phyloP scores from a whole-genome alignment of 2,113 vertebrate genomes.

The Poeciliopsis occidentalis region DNA sequence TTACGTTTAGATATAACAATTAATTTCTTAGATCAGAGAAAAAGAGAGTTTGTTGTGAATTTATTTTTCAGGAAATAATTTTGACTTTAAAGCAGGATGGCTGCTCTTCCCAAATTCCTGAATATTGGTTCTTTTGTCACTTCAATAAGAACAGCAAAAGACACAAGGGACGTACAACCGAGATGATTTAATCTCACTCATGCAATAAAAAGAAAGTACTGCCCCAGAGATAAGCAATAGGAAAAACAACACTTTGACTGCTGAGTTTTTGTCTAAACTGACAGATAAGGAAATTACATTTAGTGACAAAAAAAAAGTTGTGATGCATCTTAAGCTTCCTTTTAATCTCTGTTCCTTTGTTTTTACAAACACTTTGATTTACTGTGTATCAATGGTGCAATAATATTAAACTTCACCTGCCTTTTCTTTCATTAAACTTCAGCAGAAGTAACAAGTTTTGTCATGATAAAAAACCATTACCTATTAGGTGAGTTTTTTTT shows the following conservation, averaged over 20 bases:
- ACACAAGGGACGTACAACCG: neutral
- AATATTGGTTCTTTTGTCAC: constrained; percentile 2
- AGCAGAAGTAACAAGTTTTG: neutral
- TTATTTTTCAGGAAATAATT: neutral
- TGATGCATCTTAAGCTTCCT: too few relatives aligned
- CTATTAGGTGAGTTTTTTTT: too few relatives aligned
- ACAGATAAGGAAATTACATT: neutral
- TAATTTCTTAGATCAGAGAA: neutral
- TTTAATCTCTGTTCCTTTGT: too few relatives aligned
- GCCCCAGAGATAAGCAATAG: constrained; percentile 1
- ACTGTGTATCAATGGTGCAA: too few relatives aligned
- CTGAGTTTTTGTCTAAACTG: neutral
- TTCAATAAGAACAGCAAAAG: neutral
- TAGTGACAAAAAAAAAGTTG: neutral
- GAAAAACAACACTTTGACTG: constrained; percentile 9
- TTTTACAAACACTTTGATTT: too few relatives aligned
- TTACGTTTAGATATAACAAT: neutral
- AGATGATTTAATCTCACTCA: constrained; percentile 4
- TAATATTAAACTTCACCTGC: too few relatives aligned
- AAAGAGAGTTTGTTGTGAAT: neutral
- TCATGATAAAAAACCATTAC: neutral
- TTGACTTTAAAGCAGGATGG: neutral
- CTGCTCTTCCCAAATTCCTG: neutral
- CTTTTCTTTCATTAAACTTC: neutral
- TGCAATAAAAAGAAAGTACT: neutral